These are phyloP conservation scores for Bombus confusus DNA, from an alignment of 1,140 invertebrate genomes.

Conservation along the genomic window DNA sequence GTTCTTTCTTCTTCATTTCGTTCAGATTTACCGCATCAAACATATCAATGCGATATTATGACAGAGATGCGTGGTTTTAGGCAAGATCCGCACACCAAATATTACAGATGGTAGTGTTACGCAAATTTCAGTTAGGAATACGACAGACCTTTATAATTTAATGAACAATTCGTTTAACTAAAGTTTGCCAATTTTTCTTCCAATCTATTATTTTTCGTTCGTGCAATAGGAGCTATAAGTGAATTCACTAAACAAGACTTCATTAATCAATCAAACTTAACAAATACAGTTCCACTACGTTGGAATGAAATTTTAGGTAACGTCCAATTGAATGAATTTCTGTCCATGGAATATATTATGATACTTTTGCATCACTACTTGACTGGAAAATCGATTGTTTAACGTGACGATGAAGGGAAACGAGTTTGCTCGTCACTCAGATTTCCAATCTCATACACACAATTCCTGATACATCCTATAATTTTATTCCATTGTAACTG, in stretches of 20 bases:
- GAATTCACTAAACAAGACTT: neutral
- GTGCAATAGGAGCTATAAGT: neutral
- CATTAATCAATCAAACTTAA: neutral
- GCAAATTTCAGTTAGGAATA: neutral
- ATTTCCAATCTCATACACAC: too few species aligned
- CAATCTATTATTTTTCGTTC: neutral
- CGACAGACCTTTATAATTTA: neutral
- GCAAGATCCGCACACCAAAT: neutral
- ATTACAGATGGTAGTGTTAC: neutral
- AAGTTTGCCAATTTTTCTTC: neutral
- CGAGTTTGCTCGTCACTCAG: too few species aligned
- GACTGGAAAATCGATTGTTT: too few species aligned
- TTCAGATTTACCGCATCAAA: too few species aligned
- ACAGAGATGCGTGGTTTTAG: neutral
- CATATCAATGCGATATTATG: too few species aligned
- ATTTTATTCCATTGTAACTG: too few species aligned
- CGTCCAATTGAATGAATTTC: neutral
- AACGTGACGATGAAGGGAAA: too few species aligned
- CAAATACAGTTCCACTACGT: neutral
- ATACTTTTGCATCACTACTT: too few species aligned
- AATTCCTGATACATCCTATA: too few species aligned
- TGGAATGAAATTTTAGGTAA: neutral
- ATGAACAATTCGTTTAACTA: too few species aligned
- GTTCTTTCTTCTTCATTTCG: neutral
- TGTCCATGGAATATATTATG: too few species aligned